A percentile compares a stretch with the other conserved stretches of the same genome.
Evolutionary conservation across 1,140 invertebrate species (phyloP).

Genomic region (Lucilia cuprina): DNA sequence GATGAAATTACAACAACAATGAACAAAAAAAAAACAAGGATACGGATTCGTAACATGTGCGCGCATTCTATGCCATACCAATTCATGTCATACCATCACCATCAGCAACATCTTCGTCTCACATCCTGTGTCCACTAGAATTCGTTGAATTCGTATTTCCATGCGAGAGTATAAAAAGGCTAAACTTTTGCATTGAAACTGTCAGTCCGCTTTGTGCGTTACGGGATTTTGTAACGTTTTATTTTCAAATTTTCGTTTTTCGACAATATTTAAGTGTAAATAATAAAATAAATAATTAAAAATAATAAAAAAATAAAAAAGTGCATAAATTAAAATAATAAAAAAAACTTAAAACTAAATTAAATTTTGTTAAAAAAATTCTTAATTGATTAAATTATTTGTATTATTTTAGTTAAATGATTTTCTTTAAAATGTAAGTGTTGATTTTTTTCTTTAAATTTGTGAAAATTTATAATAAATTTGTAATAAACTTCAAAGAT

Average conservation of each 20-base stretch:
- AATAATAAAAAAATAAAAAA: slow-evolving; percentile 9
- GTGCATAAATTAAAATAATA: too few relatives aligned
- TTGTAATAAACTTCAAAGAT: too few relatives aligned
- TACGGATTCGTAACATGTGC: slow-evolving; percentile 1
- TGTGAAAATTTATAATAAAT: too few relatives aligned
- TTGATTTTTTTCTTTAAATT: not conserved
- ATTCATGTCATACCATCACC: too few relatives aligned
- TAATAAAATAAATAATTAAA: not conserved
- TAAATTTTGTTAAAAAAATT: not conserved
- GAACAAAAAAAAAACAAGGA: not conserved
- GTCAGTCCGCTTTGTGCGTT: slow-evolving; percentile 32
- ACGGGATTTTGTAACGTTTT: slow-evolving; percentile 28
- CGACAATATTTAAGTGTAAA: not conserved
- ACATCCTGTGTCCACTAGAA: not conserved
- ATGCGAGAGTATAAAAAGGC: not conserved
- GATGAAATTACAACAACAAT: not conserved
- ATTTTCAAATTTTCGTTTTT: slow-evolving; percentile 18
- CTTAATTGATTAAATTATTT: not conserved
- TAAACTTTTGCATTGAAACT: not conserved
- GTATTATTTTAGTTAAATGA: not conserved
- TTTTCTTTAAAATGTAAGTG: not conserved
- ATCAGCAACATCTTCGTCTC: not conserved
- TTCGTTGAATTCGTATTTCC: not conserved
- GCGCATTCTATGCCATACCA: not conserved
- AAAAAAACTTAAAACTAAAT: not conserved